Percentiles rank a stretch among this genome's conserved stretches.
phyloP scores from a whole-genome alignment of 2,888 invertebrate species.

The Ornithoptera priamus region DNA sequence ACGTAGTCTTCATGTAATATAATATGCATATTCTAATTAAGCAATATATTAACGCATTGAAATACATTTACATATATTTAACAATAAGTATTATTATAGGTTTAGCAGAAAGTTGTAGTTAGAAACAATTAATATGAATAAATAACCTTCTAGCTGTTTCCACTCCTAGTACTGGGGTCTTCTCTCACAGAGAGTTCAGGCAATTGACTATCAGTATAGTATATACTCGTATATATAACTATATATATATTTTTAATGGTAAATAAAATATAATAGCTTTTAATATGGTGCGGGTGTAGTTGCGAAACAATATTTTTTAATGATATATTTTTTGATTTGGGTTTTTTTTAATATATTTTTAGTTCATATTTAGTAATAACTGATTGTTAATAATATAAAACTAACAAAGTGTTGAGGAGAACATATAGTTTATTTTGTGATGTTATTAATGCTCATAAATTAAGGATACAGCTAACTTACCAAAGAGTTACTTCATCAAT shows the following conservation, averaged over 20 bases:
- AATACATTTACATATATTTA: too few relatives aligned
- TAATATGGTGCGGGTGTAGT: constrained; percentile 22
- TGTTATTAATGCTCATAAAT: constrained; percentile 56
- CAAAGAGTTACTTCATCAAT: constrained; percentile 55
- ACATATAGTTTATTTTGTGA: constrained; percentile 35
- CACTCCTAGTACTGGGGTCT: too few relatives aligned
- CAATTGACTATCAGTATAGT: not conserved
- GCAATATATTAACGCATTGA: too few relatives aligned
- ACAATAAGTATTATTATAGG: too few relatives aligned
- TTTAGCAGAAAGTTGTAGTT: too few relatives aligned
- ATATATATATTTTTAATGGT: not conserved
- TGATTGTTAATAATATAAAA: constrained; percentile 11
- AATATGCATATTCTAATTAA: too few relatives aligned
- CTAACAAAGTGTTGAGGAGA: constrained; percentile 14
- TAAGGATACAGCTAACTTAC: constrained; percentile 66
- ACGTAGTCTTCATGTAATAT: too few relatives aligned
- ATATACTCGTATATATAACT: not conserved
- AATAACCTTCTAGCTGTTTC: too few relatives aligned
- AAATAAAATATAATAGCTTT: not conserved
- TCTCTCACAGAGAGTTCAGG: too few relatives aligned
- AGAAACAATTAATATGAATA: too few relatives aligned
- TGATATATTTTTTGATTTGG: constrained; percentile 15
- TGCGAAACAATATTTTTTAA: constrained; percentile 5
- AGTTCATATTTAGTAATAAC: constrained; percentile 14
- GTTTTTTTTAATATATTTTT: constrained; percentile 10